Percentiles rank a stretch among this genome's conserved stretches.
Evolutionary conservation across 2,888 invertebrate genomes (phyloP).

Genomic region (Xestoiulus laeticollis): DNA sequence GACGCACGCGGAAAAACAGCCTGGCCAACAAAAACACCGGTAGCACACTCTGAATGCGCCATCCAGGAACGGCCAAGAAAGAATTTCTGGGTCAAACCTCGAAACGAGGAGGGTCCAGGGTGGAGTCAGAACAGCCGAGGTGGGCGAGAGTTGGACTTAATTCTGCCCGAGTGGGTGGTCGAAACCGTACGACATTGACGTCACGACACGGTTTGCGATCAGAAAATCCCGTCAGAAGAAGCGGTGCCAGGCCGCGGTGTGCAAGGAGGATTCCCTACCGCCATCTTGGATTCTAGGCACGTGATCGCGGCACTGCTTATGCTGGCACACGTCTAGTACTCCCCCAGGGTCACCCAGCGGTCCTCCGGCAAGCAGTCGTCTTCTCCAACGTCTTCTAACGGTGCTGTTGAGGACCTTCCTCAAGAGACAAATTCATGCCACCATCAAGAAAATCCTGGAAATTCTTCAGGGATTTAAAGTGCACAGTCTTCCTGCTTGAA

Average conservation of each 20-base stretch:
- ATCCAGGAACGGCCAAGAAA: neutral
- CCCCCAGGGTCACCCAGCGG: neutral
- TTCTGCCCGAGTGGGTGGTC: neutral
- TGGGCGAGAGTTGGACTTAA: neutral
- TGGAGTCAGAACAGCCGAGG: neutral
- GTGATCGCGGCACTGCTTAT: neutral
- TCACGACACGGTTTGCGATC: neutral
- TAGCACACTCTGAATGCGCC: slow-evolving; percentile 1
- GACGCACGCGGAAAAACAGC: neutral
- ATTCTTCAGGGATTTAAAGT: neutral
- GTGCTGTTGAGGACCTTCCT: neutral
- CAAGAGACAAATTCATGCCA: neutral
- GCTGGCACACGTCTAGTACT: neutral
- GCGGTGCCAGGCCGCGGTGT: neutral
- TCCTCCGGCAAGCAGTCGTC: neutral
- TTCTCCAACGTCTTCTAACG: neutral
- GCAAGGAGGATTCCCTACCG: neutral
- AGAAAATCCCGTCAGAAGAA: slow-evolving; percentile 18
- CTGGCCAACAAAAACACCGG: neutral
- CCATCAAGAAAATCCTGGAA: neutral
- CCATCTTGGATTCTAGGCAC: neutral
- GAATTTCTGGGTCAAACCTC: slow-evolving; percentile 20
- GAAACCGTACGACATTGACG: neutral
- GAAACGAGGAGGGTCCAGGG: slow-evolving; percentile 15
- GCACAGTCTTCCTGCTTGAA: neutral